phyloP scores from a whole-genome alignment of 1,140 invertebrate species.

The Drosophila eugracilis region DNA sequence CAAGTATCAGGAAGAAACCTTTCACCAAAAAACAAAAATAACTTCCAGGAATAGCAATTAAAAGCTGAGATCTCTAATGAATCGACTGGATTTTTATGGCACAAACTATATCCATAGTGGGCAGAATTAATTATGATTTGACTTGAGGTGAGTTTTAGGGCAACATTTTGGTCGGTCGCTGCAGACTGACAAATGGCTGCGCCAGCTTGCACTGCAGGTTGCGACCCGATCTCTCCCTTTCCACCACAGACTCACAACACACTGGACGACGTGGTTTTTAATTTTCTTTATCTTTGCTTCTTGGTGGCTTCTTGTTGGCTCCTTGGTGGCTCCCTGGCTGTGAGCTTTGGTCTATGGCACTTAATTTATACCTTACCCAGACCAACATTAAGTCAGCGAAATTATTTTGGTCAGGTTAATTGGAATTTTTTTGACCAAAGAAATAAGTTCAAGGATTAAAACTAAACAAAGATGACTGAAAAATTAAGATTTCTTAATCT shows the following conservation, averaged over 20 bases:
- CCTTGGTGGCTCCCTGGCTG: too few species aligned
- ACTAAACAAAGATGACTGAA: too few species aligned
- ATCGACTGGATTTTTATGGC: constrained; percentile 56
- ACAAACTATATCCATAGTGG: constrained; percentile 14
- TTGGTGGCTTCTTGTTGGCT: too few species aligned
- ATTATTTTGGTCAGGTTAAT: constrained; percentile 65
- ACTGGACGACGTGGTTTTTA: constrained; percentile 65
- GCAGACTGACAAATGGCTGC: constrained; percentile 62
- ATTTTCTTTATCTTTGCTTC: constrained; percentile 58
- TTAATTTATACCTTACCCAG: constrained; percentile 56
- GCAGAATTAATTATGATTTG: constrained; percentile 66
- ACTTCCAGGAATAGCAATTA: neutral
- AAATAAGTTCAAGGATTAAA: too few species aligned
- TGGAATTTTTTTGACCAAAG: constrained; percentile 63
- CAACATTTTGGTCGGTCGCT: constrained; percentile 41
- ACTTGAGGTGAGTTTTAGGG: constrained; percentile 58
- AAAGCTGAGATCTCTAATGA: constrained; percentile 29
- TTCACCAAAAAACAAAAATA: too few species aligned
- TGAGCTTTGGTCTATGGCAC: constrained; percentile 24
- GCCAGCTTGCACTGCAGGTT: constrained; percentile 24
- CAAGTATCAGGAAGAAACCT: too few species aligned
- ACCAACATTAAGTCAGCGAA: constrained; percentile 42
- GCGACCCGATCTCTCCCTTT: neutral
- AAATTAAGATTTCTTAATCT: too few species aligned
- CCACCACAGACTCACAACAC: constrained; percentile 39